Evolutionary conservation across 30 jellyfish, hydroid and myxozoan genomes (phyloP).

Genomic region (Aurelia coerulea): DNA sequence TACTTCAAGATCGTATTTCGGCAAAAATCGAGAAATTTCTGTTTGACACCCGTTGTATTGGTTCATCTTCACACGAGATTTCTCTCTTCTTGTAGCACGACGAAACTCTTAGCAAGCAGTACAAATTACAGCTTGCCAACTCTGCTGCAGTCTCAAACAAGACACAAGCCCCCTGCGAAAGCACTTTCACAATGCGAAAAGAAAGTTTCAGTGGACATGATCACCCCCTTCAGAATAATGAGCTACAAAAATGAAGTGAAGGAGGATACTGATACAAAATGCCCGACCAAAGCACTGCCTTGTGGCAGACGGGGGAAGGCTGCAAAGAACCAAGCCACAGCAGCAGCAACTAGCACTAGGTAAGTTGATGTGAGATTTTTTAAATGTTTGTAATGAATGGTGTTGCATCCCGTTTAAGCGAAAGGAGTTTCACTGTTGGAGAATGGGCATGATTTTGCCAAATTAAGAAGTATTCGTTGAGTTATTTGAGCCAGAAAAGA

Average conservation of each 20-base stretch:
- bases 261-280: neutral
- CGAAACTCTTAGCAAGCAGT: constrained; percentile 4
- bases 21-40: no score
- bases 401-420: neutral
- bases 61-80: no score
- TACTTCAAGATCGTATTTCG: no score
- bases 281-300: neutral
- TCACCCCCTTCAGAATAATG: constrained; percentile 30
- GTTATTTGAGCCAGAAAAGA: no score
- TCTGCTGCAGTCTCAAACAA: constrained; percentile 40
- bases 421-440: no score
- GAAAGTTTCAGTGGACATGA: neutral
- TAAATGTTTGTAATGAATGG: neutral
- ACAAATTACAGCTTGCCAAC: constrained; percentile 27
- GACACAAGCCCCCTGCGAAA: constrained; percentile 12
- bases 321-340: neutral
- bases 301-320: constrained; percentile 15
- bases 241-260: constrained; percentile 26
- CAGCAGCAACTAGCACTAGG: constrained; percentile 20
- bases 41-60: no score
- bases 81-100: neutral
- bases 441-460: no score
- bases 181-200: constrained; percentile 17
- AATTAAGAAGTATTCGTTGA: no score
- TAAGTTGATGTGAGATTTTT: neutral